Evolutionary conservation across 2,888 invertebrate genomes (phyloP).

Genomic region (Drosophila pseudotakahashii): DNA sequence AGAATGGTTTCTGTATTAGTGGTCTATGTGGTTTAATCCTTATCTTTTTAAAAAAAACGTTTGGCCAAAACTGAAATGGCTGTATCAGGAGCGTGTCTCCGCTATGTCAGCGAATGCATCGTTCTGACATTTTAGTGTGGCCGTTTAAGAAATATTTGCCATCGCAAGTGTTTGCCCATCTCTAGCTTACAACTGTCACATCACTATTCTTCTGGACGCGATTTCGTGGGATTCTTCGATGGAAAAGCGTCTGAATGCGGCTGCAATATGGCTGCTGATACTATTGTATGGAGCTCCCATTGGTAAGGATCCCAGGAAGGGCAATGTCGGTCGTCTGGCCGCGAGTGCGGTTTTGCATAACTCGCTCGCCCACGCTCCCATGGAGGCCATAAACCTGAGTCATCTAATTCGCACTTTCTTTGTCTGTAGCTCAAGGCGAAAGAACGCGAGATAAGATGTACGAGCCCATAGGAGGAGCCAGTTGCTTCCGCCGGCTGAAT

Average conservation of each 20-base stretch:
- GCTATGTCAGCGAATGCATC: too few relatives aligned
- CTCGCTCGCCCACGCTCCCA: slow-evolving; percentile 7
- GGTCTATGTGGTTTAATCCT: too few relatives aligned
- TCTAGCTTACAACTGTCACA: too few relatives aligned
- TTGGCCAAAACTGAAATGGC: too few relatives aligned
- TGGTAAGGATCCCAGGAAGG: slow-evolving; percentile 46
- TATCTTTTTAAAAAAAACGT: too few relatives aligned
- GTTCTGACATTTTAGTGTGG: background rate
- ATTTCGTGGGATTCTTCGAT: slow-evolving; percentile 40
- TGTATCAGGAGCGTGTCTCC: too few relatives aligned
- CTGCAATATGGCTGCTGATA: slow-evolving; percentile 61
- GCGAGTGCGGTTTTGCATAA: background rate
- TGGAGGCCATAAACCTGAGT: slow-evolving; percentile 34
- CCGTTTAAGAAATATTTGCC: too few relatives aligned
- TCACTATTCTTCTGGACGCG: too few relatives aligned
- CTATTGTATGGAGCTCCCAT: slow-evolving; percentile 38
- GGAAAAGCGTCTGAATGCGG: slow-evolving; percentile 48
- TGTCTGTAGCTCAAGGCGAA: slow-evolving; percentile 63
- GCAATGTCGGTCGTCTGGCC: background rate
- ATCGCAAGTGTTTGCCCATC: too few relatives aligned
- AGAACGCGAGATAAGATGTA: slow-evolving; percentile 93
- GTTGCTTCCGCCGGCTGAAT: slow-evolving; percentile 96
- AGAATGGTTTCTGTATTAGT: too few relatives aligned
- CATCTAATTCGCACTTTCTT: slow-evolving; percentile 39
- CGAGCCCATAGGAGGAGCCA: slow-evolving; percentile 88